Evolutionary conservation across 2,888 invertebrate species (phyloP).

Genomic region (Rhaphigaster nebulosa): DNA sequence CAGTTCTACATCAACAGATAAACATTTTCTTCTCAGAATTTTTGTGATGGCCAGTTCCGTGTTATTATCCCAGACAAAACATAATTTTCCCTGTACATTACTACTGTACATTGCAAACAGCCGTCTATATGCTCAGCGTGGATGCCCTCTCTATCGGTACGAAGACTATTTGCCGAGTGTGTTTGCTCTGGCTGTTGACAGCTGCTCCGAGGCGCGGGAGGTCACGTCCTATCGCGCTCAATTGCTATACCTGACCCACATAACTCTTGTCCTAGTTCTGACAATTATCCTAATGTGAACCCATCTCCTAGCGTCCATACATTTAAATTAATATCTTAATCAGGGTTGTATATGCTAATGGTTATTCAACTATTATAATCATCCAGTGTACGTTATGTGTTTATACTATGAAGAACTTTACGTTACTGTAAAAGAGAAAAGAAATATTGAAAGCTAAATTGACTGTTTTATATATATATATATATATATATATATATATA

Average conservation of each 20-base stretch:
- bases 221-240: not conserved
- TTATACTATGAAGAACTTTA: not conserved
- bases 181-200: not conserved
- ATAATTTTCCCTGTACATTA: not conserved
- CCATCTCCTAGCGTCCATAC: not conserved
- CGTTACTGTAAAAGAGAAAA: not conserved
- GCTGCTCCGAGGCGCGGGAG: not conserved
- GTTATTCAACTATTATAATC: not conserved
- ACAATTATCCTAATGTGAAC: not conserved
- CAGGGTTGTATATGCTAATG: not conserved
- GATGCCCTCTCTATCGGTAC: not conserved
- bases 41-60: not conserved
- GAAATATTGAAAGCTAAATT: not conserved
- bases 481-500: no score
- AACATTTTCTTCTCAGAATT: not conserved
- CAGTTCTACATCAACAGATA: no score
- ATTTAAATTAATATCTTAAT: conserved; percentile 5
- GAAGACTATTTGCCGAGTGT: not conserved
- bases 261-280: not conserved
- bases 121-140: not conserved
- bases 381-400: not conserved
- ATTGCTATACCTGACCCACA: conserved; percentile 17
- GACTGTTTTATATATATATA: no score
- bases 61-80: not conserved
- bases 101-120: not conserved